These are phyloP conservation scores for Lerema accius DNA, from an alignment of 1,140 invertebrate genomes.

Conservation along the genomic window DNA sequence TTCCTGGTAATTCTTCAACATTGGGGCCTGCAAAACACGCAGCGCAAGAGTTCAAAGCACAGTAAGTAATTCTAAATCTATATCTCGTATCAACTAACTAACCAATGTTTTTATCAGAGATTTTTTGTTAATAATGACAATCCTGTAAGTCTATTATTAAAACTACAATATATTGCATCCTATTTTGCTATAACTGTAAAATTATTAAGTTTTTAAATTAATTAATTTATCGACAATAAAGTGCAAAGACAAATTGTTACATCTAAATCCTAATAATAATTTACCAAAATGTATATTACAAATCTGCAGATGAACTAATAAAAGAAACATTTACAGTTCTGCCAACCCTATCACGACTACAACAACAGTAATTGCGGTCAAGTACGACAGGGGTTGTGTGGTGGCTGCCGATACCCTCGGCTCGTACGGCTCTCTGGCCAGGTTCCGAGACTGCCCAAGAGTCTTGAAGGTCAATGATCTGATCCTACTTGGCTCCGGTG, in stretches of 20 bases:
- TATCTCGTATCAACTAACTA: conserved; percentile 8
- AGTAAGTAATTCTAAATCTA: conserved; percentile 83
- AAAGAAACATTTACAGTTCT: conserved; percentile 65
- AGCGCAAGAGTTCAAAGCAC: conserved; percentile 83
- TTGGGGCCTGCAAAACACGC: conserved; percentile 61
- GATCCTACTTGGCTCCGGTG: conserved; percentile 93
- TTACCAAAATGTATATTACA: too few relatives aligned
- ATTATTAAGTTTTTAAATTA: too few relatives aligned
- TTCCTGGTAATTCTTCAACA: conserved; percentile 81
- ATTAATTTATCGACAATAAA: too few relatives aligned
- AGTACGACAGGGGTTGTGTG: conserved; percentile 94
- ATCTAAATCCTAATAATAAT: too few relatives aligned
- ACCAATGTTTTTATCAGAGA: too few relatives aligned
- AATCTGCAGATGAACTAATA: too few relatives aligned
- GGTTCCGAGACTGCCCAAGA: conserved; percentile 92
- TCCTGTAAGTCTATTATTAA: conserved; percentile 20
- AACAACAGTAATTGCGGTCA: conserved; percentile 94
- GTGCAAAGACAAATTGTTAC: too few relatives aligned
- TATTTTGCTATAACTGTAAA: too few relatives aligned
- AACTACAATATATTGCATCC: not conserved
- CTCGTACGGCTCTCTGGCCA: conserved; percentile 95
- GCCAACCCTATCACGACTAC: conserved; percentile 94
- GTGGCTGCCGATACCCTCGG: conserved; percentile 96
- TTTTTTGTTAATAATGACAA: too few relatives aligned
- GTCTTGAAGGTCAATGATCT: conserved; percentile 94